Base-by-base conservation (phyloP, 2,888 invertebrate species). In the Metallyticus violacea region DNA sequence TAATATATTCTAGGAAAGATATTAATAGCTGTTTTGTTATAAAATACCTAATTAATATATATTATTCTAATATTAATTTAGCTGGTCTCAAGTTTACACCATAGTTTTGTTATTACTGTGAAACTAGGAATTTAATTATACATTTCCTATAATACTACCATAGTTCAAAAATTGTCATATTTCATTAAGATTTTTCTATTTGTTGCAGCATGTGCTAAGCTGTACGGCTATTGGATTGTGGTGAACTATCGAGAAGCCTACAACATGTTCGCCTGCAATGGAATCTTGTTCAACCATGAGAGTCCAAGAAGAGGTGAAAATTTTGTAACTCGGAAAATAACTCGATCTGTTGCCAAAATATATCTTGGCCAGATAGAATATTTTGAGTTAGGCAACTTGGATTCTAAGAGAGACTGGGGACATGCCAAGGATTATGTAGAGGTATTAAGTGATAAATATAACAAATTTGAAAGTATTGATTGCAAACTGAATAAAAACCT, bases 291-390 rank as follows among this genome's bases (percentile, higher is more conserved):
- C 92, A 99, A 99, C 93, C 99, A 99, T 91, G 99, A 99, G 93
- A 97, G 97, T 89, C 99, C 99, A 0, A 93, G 99, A 85, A 93
- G 99, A 89, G 99, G 99, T 15, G 99, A 99, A 93, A 99, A 97
- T 91, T 99, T 99, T 93, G 99, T 99, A 7, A 99, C 99, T 0
- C 94, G 99, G 89, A 99, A 99, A 93, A 98, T 99, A 88, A 99
- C 99, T 0, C 94, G 99, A 77, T 98, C 97, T 1, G 99, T 99
- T 27, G 98, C 99, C 7, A 99, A 99, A 93, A 99, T 99, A 89
- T 94, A 95, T 86, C 93, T 99, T 7, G 98, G 98, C 0, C 95
- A 97, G 88, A 95, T 98, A 91, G 96, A 97, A 88, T 94, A 93
- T 88, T 92, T 99, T 85, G 98, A 99, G 91, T 93, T 99, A 87